Conservation (phyloP, 2,888 invertebrate species). For the Dasysyrphus tricinctus region DNA sequence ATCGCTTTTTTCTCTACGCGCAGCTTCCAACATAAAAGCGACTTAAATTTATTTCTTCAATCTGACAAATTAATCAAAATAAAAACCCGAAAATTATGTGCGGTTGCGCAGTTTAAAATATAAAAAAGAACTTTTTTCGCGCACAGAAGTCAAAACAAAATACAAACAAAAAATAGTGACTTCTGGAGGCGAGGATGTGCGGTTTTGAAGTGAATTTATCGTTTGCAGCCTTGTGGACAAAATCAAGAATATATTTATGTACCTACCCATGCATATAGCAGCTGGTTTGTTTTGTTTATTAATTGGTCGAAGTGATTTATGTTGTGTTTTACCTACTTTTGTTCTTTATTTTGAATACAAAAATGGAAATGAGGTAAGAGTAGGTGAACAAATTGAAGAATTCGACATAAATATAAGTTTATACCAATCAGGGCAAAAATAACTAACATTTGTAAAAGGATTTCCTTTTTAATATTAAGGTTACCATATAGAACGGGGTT, state of each 20-base stretch:
- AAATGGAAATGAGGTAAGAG: background rate
- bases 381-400: no score
- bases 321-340: background rate
- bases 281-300: background rate
- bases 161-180: background rate
- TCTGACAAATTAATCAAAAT: slow-evolving; percentile 70
- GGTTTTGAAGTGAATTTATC: slow-evolving; percentile 49
- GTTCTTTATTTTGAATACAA: background rate
- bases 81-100: slow-evolving; percentile 65
- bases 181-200: slow-evolving; percentile 27
- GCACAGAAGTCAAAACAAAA: slow-evolving; percentile 63
- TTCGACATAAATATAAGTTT: no score
- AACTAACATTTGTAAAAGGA: no score
- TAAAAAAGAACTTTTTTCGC: slow-evolving; percentile 18
- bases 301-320: slow-evolving; percentile 1
- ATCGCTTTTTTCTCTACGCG: slow-evolving; percentile 27
- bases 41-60: slow-evolving; percentile 54
- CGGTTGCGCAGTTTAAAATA: slow-evolving; percentile 54
- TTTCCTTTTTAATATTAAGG: no score
- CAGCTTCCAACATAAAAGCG: slow-evolving; percentile 13
- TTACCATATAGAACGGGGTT: no score
- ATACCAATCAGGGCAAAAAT: no score
- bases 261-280: background rate
- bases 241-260: slow-evolving; percentile 21
- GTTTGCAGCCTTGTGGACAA: slow-evolving; percentile 18